Conservation (phyloP, 64 coral and sea anemone species). For the Orbicella faveolata region DNA sequence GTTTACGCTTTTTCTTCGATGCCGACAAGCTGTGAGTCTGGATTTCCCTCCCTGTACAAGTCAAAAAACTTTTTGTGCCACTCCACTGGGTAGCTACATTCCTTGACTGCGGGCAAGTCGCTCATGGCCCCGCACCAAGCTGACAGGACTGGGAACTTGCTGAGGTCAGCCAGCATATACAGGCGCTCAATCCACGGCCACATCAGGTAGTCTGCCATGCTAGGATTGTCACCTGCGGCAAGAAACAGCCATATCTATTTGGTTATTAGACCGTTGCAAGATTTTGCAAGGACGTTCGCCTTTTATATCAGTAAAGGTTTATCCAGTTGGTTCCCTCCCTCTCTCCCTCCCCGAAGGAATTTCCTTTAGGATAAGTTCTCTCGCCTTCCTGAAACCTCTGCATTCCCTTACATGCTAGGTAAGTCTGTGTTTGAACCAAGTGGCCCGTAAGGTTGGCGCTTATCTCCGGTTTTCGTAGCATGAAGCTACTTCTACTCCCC, state of each 20-base stretch:
- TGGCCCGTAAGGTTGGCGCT: too few relatives aligned
- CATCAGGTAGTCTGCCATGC: conserved; percentile 34
- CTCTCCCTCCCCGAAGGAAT: too few relatives aligned
- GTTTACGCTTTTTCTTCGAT: conserved; percentile 4
- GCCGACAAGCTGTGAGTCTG: conserved; percentile 5
- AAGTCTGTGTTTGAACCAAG: too few relatives aligned
- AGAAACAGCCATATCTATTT: not conserved
- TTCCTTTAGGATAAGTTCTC: too few relatives aligned
- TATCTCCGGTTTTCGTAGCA: too few relatives aligned
- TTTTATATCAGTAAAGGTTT: too few relatives aligned
- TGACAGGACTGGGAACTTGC: conserved; percentile 2
- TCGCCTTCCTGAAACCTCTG: too few relatives aligned
- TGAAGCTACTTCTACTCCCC: too few relatives aligned
- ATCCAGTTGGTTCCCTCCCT: too few relatives aligned
- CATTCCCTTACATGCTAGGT: too few relatives aligned
- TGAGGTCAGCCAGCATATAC: not conserved
- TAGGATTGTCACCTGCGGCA: not conserved
- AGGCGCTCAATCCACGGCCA: conserved; percentile 47
- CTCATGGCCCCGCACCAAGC: conserved; percentile 18
- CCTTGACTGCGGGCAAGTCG: conserved; percentile 10
- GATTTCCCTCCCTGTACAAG: not conserved
- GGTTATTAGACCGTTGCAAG: too few relatives aligned
- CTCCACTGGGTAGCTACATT: not conserved
- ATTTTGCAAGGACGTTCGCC: too few relatives aligned
- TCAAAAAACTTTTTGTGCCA: not conserved